These are phyloP conservation scores for Grammomys dolichurus DNA, from an alignment of 2,113 vertebrate species.

Conservation along the genomic window DNA sequence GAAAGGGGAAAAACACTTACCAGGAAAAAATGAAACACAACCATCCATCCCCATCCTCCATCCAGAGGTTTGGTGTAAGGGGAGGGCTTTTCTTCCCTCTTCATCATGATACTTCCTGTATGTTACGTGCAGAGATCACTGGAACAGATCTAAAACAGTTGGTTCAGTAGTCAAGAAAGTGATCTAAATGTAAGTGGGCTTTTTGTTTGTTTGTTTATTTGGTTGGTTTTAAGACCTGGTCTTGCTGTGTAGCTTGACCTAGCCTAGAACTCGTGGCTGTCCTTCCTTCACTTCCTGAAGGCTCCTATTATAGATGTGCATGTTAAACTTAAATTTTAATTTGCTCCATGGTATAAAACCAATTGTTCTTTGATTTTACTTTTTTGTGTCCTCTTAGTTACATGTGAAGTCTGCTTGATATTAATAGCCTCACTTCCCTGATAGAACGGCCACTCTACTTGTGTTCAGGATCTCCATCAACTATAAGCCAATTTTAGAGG, in stretches of 20 bases:
- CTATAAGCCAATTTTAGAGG: background rate
- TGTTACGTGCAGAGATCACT: constrained; percentile 23
- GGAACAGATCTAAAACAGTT: constrained; percentile 4
- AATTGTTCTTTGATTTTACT: background rate
- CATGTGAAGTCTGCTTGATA: background rate
- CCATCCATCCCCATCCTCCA: constrained; percentile 94
- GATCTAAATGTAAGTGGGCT: background rate
- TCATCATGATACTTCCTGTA: constrained; percentile 66
- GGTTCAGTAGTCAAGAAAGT: background rate
- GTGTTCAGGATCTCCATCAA: background rate
- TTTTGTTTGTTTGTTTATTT: background rate
- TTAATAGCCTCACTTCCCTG: background rate
- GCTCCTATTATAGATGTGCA: background rate
- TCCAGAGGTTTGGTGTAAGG: constrained; percentile 86
- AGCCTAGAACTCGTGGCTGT: background rate
- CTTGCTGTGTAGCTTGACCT: background rate
- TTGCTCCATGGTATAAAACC: background rate
- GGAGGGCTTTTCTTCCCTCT: constrained; percentile 44
- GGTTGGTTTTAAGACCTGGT: background rate
- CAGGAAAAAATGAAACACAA: constrained; percentile 97
- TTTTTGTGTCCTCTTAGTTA: background rate
- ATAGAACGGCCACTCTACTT: background rate
- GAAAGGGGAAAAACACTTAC: constrained; percentile 83
- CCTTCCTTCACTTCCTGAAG: background rate
- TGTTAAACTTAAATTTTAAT: background rate